A percentile compares a stretch with the other conserved stretches of the same genome.
phyloP scores from a whole-genome alignment of 2,888 invertebrate genomes.

The Chrysomela aeneicollis region DNA sequence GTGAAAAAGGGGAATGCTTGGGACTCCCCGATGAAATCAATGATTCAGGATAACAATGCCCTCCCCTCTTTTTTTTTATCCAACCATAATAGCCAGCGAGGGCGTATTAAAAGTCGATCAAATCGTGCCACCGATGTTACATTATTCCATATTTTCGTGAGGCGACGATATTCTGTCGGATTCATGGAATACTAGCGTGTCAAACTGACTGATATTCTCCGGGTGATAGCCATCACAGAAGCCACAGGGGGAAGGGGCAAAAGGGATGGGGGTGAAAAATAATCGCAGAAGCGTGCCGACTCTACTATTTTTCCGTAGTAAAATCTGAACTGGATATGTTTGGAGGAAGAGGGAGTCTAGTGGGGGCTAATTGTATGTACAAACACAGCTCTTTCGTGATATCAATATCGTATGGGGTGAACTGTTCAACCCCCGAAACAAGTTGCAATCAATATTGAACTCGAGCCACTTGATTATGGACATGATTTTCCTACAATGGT shows the following conservation, averaged over 20 bases:
- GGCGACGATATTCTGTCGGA: constrained; percentile 23
- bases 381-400: constrained; percentile 24
- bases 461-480: too few species aligned
- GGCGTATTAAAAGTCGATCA: too few species aligned
- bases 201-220: constrained; percentile 36
- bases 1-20: too few species aligned
- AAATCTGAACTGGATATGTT: constrained; percentile 23
- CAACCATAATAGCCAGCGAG: too few species aligned
- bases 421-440: too few species aligned
- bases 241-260: constrained; percentile 21
- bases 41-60: too few species aligned
- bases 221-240: constrained; percentile 33
- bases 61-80: too few species aligned
- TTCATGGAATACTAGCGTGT: constrained; percentile 31
- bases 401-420: constrained; percentile 22
- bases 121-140: constrained; percentile 17
- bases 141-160: constrained; percentile 22
- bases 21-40: too few species aligned
- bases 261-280: not conserved
- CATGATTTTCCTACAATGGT: too few species aligned
- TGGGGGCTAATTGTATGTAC: constrained; percentile 17
- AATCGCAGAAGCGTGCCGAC: constrained; percentile 26
- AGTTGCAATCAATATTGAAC: too few species aligned
- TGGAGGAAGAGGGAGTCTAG: constrained; percentile 22
- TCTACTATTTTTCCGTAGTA: constrained; percentile 32